A percentile compares a stretch with the other conserved stretches of the same genome.
phyloP scores from a whole-genome alignment of 2,113 vertebrate species.

The Circaetus gallicus region DNA sequence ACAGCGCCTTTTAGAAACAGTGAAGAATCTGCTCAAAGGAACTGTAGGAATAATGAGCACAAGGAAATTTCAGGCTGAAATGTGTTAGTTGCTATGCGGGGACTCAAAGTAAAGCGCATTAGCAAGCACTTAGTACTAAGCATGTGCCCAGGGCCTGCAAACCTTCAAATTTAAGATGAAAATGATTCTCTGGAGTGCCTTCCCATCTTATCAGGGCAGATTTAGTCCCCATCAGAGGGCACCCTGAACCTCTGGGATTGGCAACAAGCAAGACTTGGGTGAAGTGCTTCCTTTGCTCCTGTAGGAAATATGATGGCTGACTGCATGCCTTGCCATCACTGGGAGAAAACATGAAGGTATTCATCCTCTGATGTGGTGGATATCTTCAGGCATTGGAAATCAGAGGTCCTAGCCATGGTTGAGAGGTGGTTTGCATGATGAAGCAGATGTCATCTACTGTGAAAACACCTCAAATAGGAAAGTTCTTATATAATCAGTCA shows the following conservation, averaged over 20 bases:
- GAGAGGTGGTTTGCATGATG: neutral
- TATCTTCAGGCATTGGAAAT: neutral
- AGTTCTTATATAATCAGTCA: neutral
- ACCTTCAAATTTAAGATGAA: neutral
- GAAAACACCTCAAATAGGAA: neutral
- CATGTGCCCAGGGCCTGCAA: neutral
- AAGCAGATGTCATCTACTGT: neutral
- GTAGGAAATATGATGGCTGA: neutral
- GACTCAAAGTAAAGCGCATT: neutral
- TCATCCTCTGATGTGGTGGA: neutral
- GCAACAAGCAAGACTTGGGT: neutral
- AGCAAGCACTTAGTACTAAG: neutral
- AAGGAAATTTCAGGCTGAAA: neutral
- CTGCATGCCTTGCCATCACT: neutral
- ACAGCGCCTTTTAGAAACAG: neutral
- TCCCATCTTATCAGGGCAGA: neutral
- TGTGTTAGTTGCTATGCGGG: neutral
- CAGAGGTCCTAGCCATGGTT: neutral
- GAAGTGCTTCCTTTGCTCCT: neutral
- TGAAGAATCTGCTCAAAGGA: neutral
- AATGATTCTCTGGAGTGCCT: neutral
- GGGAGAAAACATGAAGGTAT: neutral
- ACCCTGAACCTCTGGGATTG: neutral
- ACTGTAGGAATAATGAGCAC: neutral
- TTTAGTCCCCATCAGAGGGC: neutral